Evolutionary conservation across 2,797 vertebrate genomes (phyloP), one percentile per base, ranked within the genome.

Genomic region (Emydoidea blandingii): DNA sequence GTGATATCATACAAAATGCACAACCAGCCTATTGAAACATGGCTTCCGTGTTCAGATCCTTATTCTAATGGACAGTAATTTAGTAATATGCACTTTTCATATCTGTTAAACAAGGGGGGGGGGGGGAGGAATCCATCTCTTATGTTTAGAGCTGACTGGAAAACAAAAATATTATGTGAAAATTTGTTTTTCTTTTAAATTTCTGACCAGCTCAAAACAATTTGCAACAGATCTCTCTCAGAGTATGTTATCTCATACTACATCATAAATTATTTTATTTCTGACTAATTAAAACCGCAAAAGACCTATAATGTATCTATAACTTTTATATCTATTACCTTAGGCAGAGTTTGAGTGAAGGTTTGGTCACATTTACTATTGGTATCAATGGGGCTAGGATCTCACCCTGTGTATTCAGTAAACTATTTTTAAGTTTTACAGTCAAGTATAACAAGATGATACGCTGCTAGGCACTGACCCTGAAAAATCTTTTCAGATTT

Each of bases 191-290:
- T 49, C 2, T 8, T 92, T 91, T 93, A 54, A 62, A 93, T 54
- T 80, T 92, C 50, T 90, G 65, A 49, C 41, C n/a, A 59, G 50
- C 57, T 95, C 3, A 1, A 12, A 94, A 3, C 47, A 54, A 50
- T 92, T 97, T 91, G 72, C 62, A 85, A 52, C 9, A 88, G 12
- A 31, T 29, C 27, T 31, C 9, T 78, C 14, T 74, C 25, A 29
- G 12, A 79, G 37, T 90, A 54, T 85, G 27, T 81, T 3, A 65
- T 92, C 34, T 90, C 29, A 72, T 41, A 50, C 15, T 85, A 74
- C 83, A 89, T 72, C 88, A 91, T 90, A 21, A 6, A 19, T 91
- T 85, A 37, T 88, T 95, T 95, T n/a, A 91, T 91, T 91, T 81
- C 11, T 15, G 81, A n/a, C 88, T 96, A 85, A 56, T 89, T 81